Evolutionary conservation across 2,113 vertebrate species (phyloP), one percentile per base, ranked within the genome.

Genomic region (western clawed frog (Xenopus tropicalis)): DNA sequence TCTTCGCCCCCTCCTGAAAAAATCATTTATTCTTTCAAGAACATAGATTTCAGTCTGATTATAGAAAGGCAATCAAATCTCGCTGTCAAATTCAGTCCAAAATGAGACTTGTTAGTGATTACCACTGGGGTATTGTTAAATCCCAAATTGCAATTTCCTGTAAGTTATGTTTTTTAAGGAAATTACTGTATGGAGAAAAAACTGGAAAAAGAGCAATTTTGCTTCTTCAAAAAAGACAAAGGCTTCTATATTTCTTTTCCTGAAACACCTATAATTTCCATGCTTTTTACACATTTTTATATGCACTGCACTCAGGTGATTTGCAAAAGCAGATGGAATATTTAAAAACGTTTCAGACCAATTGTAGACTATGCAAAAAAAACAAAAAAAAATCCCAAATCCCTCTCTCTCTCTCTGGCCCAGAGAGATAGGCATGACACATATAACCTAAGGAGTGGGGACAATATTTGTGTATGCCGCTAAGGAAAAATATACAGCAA

Each of bases 31-130:
- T 69, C 73, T 69, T 59, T 25, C 58, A 69, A 48, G 73, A 76
- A 76, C 73, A 69, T 63, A 76, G 73, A 76, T 76, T 76, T 76
- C 66, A 76, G 44, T 69, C 73, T 76, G 73, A 76, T 76, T 76
- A 76, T 69, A 76, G 57, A 69, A 76, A 76, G 73, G 73, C 73
- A 76, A 76, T 76, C 73, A 76, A 76, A 76, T 69, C 73, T 76
- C 48, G 59, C 73, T 76, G 73, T 76, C 73, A 76, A 69, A 76
- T 76, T 76, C 73, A 76, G 73, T 63, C 73, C 73, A 76, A 69
- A 76, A 76, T 76, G 73, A 76, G 73, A 69, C 73, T 76, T 76
- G 73, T 76, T 76, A 76, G 73, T 76, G 73, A 76, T 69, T 76
- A 69, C 73, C 73, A 76, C 73, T 63, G 73, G 73, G 73, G 66